phyloP scores from a whole-genome alignment of 2,113 vertebrate genomes.

The Poicephalus gulielmi region DNA sequence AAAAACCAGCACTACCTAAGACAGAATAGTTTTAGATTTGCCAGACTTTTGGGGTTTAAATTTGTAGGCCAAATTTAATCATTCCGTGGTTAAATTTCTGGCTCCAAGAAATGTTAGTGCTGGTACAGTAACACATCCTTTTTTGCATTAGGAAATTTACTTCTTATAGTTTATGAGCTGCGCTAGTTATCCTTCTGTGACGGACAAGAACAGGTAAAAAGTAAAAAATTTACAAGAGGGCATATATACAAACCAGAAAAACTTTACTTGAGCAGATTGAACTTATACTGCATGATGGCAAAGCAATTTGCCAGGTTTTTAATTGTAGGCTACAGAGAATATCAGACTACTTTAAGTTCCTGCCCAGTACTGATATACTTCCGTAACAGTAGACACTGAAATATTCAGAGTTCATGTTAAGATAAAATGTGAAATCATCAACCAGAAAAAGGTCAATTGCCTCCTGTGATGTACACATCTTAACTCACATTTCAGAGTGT shows the following conservation, averaged over 20 bases:
- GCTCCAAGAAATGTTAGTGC: background rate
- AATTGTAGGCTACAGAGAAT: background rate
- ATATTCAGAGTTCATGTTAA: background rate
- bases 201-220: background rate
- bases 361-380: background rate
- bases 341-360: background rate
- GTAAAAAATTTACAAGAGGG: background rate
- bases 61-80: background rate
- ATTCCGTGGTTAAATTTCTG: background rate
- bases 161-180: background rate
- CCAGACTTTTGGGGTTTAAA: background rate
- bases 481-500: background rate
- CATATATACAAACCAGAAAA: background rate
- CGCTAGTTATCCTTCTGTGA: background rate
- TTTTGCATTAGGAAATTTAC: background rate
- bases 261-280: background rate
- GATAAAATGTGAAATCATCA: background rate
- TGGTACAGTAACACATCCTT: rapidly evolving
- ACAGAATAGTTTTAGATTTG: background rate
- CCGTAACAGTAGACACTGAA: background rate
- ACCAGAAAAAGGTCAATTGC: background rate
- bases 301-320: background rate
- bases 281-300: background rate
- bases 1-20: background rate
- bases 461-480: background rate